These are phyloP conservation scores for Pantherophis vulpinus DNA, from an alignment of 2,797 vertebrate genomes.

Conservation along the genomic window DNA sequence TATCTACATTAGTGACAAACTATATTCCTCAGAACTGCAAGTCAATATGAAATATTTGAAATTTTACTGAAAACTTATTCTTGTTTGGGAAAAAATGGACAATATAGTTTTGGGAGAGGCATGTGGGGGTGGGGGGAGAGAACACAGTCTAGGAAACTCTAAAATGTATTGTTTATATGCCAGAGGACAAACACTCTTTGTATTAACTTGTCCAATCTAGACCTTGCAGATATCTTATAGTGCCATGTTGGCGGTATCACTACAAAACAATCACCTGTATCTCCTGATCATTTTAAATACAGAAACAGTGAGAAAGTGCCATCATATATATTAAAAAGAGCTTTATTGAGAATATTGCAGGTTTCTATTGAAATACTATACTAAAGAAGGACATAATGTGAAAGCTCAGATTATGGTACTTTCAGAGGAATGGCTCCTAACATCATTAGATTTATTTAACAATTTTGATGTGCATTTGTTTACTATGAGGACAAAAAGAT, in stretches of 20 bases:
- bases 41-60: constrained; percentile 51
- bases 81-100: constrained; percentile 51
- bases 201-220: not conserved
- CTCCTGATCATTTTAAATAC: constrained; percentile 46
- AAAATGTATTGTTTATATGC: constrained; percentile 48
- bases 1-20: constrained; percentile 39
- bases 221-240: not conserved
- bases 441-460: not conserved
- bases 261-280: constrained; percentile 17
- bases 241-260: not conserved
- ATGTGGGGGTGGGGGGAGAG: not conserved
- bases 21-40: constrained; percentile 44
- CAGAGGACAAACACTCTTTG: not conserved
- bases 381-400: not conserved
- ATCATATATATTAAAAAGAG: not conserved
- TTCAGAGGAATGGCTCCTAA: not conserved
- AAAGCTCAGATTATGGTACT: not conserved
- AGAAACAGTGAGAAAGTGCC: not conserved
- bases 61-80: constrained; percentile 48
- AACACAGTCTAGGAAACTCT: constrained; percentile 41
- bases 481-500: not conserved
- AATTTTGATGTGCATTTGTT: not conserved
- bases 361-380: not conserved
- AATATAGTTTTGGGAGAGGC: constrained; percentile 49
- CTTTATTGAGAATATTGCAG: not conserved